Conservation (phyloP, 1,140 invertebrate genomes). For the Conus ventricosus region DNA sequence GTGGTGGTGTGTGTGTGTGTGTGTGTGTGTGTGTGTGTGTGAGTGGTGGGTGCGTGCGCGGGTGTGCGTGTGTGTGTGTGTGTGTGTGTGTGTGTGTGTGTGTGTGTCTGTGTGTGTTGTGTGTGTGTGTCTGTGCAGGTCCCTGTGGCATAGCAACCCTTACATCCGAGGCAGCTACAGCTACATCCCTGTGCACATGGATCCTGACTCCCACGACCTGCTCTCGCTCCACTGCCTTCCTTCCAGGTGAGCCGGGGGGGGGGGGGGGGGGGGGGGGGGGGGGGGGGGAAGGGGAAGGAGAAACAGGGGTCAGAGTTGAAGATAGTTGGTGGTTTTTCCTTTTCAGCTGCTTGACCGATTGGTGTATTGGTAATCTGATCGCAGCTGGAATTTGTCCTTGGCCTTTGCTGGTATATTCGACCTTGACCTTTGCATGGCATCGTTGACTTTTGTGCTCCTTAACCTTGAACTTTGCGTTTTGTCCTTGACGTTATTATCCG, state of each 20-base stretch:
- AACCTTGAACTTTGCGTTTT: too few species aligned
- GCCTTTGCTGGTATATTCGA: too few species aligned
- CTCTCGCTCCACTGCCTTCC: slow-evolving; percentile 4
- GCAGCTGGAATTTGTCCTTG: too few species aligned
- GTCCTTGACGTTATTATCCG: too few species aligned
- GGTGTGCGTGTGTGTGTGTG: background rate
- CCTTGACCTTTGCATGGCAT: too few species aligned
- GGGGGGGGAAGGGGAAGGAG: too few species aligned
- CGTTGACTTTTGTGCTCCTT: too few species aligned
- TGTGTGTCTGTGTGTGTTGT: background rate
- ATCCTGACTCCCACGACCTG: background rate
- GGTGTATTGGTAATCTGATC: too few species aligned
- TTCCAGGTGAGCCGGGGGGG: background rate
- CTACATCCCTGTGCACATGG: slow-evolving; percentile 12
- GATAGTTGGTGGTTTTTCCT: too few species aligned
- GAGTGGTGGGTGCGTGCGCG: background rate
- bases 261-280: background rate
- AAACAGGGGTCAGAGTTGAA: too few species aligned
- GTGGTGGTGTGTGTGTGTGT: background rate
- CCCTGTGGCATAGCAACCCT: slow-evolving; percentile 18
- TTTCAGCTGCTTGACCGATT: too few species aligned
- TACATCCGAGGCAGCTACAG: slow-evolving; percentile 24
- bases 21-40: background rate
- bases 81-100: background rate
- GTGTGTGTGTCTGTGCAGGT: slow-evolving; percentile 6